Evolutionary conservation across 2,797 vertebrate species (phyloP).

Genomic region (Pipistrellus kuhlii): DNA sequence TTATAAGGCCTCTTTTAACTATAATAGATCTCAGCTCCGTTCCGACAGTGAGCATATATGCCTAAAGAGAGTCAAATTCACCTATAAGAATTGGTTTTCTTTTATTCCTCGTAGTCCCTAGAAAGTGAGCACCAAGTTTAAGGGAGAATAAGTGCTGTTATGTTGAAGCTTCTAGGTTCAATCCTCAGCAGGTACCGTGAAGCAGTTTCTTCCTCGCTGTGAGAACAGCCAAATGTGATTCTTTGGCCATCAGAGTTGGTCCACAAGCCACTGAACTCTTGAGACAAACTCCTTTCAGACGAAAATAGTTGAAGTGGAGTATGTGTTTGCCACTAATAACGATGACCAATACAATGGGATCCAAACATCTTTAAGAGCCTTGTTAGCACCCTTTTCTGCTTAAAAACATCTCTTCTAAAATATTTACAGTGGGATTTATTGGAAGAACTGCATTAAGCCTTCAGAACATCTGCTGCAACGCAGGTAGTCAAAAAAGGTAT

Average conservation of each 20-base stretch:
- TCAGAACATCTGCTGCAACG: slow-evolving; percentile 57
- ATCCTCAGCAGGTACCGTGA: background rate
- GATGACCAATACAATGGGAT: background rate
- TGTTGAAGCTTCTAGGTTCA: background rate
- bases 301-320: slow-evolving; percentile 7
- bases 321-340: background rate
- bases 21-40: background rate
- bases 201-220: background rate
- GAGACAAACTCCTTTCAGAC: background rate
- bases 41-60: background rate
- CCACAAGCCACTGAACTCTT: background rate
- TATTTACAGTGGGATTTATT: slow-evolving; percentile 71
- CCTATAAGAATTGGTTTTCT: background rate
- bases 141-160: background rate
- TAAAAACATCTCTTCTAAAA: background rate
- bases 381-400: background rate
- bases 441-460: slow-evolving; percentile 48
- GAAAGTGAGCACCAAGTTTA: background rate
- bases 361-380: background rate
- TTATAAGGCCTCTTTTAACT: slow-evolving; percentile 12
- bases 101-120: slow-evolving; percentile 9
- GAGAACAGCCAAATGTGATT: background rate
- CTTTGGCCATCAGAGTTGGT: background rate
- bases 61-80: background rate
- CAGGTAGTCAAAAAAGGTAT: slow-evolving; percentile 63